Evolutionary conservation across 2,113 vertebrate species (phyloP).

Genomic region (Zosterops pallidus): DNA sequence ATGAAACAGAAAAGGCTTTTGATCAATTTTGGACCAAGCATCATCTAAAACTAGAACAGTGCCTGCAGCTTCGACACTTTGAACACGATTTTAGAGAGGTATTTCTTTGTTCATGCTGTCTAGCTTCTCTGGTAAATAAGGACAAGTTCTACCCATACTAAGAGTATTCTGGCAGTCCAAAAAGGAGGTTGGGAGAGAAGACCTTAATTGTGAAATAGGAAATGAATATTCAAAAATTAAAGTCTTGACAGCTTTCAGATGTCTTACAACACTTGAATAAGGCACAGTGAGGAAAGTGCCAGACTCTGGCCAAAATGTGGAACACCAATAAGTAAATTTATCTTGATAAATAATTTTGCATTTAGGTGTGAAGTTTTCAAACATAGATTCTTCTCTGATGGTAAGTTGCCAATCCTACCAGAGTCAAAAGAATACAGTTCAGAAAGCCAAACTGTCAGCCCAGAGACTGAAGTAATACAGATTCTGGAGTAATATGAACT

Average conservation of each 20-base stretch:
- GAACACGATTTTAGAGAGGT: slow-evolving; percentile 94
- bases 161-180: neutral
- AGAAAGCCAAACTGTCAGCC: neutral
- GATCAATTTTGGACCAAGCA: slow-evolving; percentile 92
- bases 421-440: neutral
- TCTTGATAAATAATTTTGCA: neutral
- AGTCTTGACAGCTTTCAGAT: neutral
- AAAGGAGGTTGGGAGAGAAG: neutral
- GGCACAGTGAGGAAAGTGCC: neutral
- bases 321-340: neutral
- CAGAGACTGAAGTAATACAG: neutral
- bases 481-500: neutral
- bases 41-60: slow-evolving; percentile 90
- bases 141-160: neutral
- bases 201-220: neutral
- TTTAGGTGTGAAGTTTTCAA: neutral
- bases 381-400: neutral
- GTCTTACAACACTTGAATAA: neutral
- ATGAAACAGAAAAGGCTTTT: slow-evolving; percentile 93
- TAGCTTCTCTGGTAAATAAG: neutral
- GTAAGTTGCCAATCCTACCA: neutral
- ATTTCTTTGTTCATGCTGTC: neutral
- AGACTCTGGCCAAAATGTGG: neutral
- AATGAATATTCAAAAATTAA: neutral
- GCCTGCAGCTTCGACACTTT: slow-evolving; percentile 92